Percentiles rank a stretch among this genome's conserved stretches.
phyloP scores from a whole-genome alignment of 2,113 vertebrate species.

The Crotalus horridus region DNA sequence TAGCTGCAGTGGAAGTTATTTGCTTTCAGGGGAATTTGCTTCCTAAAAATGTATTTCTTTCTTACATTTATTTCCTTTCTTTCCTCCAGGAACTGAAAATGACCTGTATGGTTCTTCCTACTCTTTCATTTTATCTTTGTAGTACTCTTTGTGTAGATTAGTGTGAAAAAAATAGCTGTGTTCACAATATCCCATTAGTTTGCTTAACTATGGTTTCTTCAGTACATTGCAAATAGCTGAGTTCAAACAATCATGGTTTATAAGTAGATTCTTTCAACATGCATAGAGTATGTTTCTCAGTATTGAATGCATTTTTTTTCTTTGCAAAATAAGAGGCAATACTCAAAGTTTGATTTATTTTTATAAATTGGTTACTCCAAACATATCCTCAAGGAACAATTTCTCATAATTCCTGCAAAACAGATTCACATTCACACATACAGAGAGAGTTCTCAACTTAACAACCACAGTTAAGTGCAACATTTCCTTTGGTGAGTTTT shows the following conservation, averaged over 20 bases:
- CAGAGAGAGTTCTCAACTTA: not conserved
- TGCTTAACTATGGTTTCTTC: not conserved
- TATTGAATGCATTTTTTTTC: not conserved
- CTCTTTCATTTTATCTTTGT: not conserved
- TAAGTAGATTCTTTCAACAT: not conserved
- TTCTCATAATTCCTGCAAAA: not conserved
- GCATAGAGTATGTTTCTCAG: not conserved
- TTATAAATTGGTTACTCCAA: not conserved
- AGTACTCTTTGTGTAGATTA: not conserved
- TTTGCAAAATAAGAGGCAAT: not conserved
- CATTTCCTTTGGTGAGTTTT: not conserved
- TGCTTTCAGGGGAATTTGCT: not conserved
- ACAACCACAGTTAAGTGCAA: not conserved
- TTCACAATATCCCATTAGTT: not conserved
- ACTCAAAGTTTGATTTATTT: not conserved
- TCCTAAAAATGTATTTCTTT: not conserved
- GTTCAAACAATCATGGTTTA: not conserved
- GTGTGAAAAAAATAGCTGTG: not conserved
- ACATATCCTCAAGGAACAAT: not conserved
- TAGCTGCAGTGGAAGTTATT: not conserved
- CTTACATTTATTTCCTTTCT: not conserved
- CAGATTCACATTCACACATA: not conserved
- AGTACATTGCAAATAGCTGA: not conserved
- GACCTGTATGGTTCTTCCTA: not conserved
- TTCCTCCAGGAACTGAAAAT: not conserved